Evolutionary conservation across 2,113 vertebrate genomes (phyloP), one percentile per base, ranked within the genome.

Genomic region (Trichomycterus rosablanca): DNA sequence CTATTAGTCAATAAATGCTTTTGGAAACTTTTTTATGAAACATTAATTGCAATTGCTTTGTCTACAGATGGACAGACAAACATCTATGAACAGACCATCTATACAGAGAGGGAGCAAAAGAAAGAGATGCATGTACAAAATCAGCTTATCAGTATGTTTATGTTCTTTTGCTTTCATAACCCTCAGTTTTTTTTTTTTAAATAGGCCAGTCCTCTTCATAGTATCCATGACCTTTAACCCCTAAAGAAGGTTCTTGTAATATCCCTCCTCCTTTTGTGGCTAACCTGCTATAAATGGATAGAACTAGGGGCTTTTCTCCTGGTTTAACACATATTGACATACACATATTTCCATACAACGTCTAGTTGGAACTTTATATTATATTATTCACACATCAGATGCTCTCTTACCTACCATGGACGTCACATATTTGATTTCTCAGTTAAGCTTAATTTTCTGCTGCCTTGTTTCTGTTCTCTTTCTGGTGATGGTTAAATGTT

Each of bases 151-250:
- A 53, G 5, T n/a, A 35, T 4, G 4, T 48, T 46, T 48, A 18
- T 48, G n/a, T 24, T 55, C 30, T 26, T n/a, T 11, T 40, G 52
- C 7, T 52, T 39, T 43, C 12, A 18, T 39, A 50, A 40, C 62
- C 59, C 22, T 65, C 32, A 37, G 10, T 12, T 37, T 20, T 53
- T 46, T 15, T 4, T 3, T 55, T n/a, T n/a, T n/a, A n/a, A 9
- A 46, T 55, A 55, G 30, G 16, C 44, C 35, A 35, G 14, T 14
- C 54, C 5, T 2, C 35, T 10, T 58, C 37, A 44, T 18, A 11
- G 18, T 52, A 14, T 30, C 16, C 46, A 19, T 66, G 63, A 66
- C 51, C 58, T 45, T 43, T 34, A 28, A 57, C 52, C 24, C 30
- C 51, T 37, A 9, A n/a, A 7, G 44, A 66, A 71, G 63, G 63